These are phyloP conservation scores for Parazoanthus darwini DNA, from an alignment of 92 coral and sea anemone genomes.

Conservation along the genomic window DNA sequence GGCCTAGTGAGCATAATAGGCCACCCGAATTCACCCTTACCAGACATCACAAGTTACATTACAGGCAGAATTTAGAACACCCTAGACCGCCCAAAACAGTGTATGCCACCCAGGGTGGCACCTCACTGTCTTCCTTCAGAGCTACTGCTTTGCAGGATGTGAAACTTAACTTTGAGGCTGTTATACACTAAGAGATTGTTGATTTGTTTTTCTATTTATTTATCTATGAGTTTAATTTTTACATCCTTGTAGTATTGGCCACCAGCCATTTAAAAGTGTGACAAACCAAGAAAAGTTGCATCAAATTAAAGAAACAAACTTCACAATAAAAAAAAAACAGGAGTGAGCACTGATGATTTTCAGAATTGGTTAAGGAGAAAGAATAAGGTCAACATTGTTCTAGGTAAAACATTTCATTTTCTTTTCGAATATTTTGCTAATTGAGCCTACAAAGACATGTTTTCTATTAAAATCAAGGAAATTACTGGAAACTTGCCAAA, in stretches of 20 bases:
- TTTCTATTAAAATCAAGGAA: too few species aligned
- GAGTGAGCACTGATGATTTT: too few species aligned
- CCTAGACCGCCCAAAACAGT: slow-evolving; percentile 23
- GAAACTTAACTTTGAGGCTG: background rate
- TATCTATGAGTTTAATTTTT: background rate
- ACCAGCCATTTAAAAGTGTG: background rate
- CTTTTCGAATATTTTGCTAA: too few species aligned
- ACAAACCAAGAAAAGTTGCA: background rate
- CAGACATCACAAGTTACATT: slow-evolving; percentile 23
- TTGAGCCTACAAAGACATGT: too few species aligned
- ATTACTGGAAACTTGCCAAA: too few species aligned
- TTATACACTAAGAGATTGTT: background rate
- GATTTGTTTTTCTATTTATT: background rate
- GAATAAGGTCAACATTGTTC: too few species aligned
- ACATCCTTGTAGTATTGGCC: background rate
- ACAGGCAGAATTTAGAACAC: slow-evolving; percentile 31
- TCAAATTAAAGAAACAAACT: too few species aligned
- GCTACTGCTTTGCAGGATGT: slow-evolving; percentile 3
- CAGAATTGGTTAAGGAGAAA: too few species aligned
- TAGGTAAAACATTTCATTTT: too few species aligned
- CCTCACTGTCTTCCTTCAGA: slow-evolving; percentile 7
- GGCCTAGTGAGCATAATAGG: slow-evolving; percentile 26
- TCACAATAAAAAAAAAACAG: too few species aligned
- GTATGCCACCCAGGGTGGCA: background rate
- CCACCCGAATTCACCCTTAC: slow-evolving; percentile 23